phyloP scores from a whole-genome alignment of 2,113 vertebrate species.

The Plestiodon gilberti region DNA sequence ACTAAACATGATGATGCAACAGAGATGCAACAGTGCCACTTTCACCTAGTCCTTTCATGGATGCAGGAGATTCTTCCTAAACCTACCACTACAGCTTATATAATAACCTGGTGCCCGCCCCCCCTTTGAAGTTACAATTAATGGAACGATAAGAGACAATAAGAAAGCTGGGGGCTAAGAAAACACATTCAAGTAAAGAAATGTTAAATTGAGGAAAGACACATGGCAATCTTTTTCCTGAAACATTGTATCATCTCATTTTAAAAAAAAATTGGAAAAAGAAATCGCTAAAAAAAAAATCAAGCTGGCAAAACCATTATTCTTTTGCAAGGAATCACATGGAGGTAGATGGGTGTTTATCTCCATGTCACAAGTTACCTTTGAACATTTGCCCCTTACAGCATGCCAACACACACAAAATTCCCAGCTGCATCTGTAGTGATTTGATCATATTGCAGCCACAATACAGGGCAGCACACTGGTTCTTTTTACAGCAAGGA shows the following conservation, averaged over 20 bases:
- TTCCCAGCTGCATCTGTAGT: neutral
- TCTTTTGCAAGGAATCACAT: neutral
- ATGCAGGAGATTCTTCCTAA: neutral
- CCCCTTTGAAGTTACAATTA: conserved; percentile 31
- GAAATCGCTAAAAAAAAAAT: neutral
- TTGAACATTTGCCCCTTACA: neutral
- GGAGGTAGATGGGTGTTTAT: neutral
- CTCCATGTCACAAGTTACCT: neutral
- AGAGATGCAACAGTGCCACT: neutral
- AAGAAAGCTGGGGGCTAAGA: neutral
- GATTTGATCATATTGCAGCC: neutral
- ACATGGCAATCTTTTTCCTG: conserved; percentile 34
- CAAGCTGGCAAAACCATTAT: neutral
- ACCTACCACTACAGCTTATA: neutral
- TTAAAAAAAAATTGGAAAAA: too few species aligned
- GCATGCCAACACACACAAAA: neutral
- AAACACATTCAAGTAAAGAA: neutral
- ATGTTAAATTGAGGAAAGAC: neutral
- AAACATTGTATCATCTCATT: neutral
- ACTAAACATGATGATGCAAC: neutral
- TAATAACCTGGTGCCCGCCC: neutral
- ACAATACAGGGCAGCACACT: neutral
- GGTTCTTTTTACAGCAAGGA: neutral
- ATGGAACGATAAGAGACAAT: conserved; percentile 7
- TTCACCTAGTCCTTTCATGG: conserved; percentile 4